These are phyloP conservation scores for Andrena bucephala DNA, from an alignment of 2,888 invertebrate species.

Conservation along the genomic window DNA sequence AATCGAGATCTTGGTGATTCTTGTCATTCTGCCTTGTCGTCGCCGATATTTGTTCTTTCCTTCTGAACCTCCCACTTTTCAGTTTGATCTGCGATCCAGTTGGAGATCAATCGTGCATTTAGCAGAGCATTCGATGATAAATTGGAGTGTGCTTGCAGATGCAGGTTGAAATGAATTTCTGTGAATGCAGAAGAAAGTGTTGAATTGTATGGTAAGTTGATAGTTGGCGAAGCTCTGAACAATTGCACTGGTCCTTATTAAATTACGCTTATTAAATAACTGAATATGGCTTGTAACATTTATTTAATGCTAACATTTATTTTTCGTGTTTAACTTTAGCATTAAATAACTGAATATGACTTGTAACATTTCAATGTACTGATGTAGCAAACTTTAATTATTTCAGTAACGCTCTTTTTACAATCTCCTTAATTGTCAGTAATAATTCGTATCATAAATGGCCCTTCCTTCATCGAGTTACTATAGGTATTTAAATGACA, in stretches of 20 bases:
- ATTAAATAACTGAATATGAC: background rate
- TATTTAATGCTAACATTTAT: no score
- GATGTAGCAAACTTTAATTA: background rate
- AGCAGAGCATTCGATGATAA: no score
- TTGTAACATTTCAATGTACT: background rate
- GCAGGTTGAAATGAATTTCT: no score
- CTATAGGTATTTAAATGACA: slow-evolving; percentile 26
- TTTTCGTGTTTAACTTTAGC: background rate
- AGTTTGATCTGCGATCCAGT: background rate
- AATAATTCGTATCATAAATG: background rate
- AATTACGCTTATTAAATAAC: background rate
- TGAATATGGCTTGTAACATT: background rate
- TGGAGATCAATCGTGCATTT: background rate
- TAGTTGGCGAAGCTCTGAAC: background rate
- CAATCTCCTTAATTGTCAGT: background rate
- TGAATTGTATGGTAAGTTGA: background rate
- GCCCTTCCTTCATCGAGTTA: background rate
- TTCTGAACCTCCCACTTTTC: background rate
- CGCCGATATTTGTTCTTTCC: slow-evolving; percentile 36
- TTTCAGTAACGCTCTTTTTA: background rate
- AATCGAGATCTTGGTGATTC: background rate
- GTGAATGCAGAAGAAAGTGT: background rate
- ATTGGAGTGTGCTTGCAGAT: no score
- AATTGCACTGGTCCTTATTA: no score
- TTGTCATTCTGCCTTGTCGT: slow-evolving; percentile 36